These are phyloP conservation scores for Fundulus diaphanus DNA, from an alignment of 2,797 vertebrate genomes.

Conservation along the genomic window DNA sequence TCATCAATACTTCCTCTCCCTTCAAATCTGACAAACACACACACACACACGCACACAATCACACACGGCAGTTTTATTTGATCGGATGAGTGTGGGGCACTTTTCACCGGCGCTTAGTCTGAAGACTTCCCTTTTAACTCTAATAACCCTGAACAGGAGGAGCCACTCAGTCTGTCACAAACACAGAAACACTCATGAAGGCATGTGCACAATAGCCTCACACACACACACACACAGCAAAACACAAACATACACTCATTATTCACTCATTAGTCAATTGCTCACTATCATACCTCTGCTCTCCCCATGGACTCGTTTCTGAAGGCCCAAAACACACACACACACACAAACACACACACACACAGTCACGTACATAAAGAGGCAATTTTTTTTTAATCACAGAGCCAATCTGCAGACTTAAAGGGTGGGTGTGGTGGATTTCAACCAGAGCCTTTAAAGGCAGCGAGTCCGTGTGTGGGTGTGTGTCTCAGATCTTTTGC, in stretches of 20 bases:
- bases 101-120: slow-evolving; percentile 73
- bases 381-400: slow-evolving; percentile 5
- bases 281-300: slow-evolving; percentile 37
- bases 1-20: slow-evolving; percentile 56
- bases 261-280: slow-evolving; percentile 61
- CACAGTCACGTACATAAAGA: not conserved
- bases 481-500: slow-evolving; percentile 29
- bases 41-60: slow-evolving; percentile 28
- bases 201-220: not conserved
- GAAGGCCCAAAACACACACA: slow-evolving; percentile 9
- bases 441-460: slow-evolving; percentile 41
- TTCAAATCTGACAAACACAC: slow-evolving; percentile 36
- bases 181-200: slow-evolving; percentile 19
- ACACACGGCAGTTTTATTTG: slow-evolving; percentile 64
- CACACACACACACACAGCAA: slow-evolving; percentile 16
- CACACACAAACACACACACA: slow-evolving; percentile 13
- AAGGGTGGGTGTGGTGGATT: slow-evolving; percentile 49
- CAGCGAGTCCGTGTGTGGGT: slow-evolving; percentile 6
- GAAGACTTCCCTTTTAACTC: slow-evolving; percentile 78
- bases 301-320: slow-evolving; percentile 46
- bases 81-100: slow-evolving; percentile 64
- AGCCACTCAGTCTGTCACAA: slow-evolving; percentile 56
- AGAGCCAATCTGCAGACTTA: slow-evolving; percentile 21
- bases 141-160: slow-evolving; percentile 55
- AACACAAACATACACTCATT: slow-evolving; percentile 55